phyloP scores from a whole-genome alignment of 2,888 invertebrate species.

The Candidula unifasciata region DNA sequence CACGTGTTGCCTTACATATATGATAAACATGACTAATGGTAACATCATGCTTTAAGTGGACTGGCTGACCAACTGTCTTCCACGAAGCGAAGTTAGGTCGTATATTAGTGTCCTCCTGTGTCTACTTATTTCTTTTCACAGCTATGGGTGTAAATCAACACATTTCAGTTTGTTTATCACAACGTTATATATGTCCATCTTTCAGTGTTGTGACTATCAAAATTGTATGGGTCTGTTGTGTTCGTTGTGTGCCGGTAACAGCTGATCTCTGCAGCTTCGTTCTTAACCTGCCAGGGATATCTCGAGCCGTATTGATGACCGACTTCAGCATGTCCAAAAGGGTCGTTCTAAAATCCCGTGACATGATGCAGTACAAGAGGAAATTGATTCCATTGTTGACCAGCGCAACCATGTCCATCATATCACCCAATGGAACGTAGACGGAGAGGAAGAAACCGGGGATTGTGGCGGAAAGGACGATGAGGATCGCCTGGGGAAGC shows the following conservation, averaged over 20 bases:
- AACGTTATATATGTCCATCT: neutral
- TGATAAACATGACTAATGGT: no score
- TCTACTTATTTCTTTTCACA: no score
- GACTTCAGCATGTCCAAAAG: constrained; percentile 64
- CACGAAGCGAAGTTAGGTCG: no score
- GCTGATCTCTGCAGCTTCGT: neutral
- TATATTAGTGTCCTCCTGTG: no score
- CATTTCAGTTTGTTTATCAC: no score
- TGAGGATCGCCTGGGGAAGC: constrained; percentile 87
- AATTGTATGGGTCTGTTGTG: neutral
- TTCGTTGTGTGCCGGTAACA: neutral
- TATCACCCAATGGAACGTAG: constrained; percentile 83
- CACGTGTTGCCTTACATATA: no score
- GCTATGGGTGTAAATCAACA: no score
- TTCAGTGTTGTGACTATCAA: neutral
- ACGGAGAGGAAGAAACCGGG: constrained; percentile 82
- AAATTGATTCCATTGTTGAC: constrained; percentile 95
- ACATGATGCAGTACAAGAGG: constrained; percentile 95
- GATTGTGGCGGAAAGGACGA: constrained; percentile 85
- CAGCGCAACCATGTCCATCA: constrained; percentile 93
- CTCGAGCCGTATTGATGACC: neutral
- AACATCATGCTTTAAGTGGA: no score
- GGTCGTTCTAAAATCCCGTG: constrained; percentile 88
- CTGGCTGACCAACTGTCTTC: no score
- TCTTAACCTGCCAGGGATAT: constrained; percentile 2